A percentile compares a stretch with the other conserved stretches of the same genome.
These are phyloP conservation scores for Drosophila kurseongensis DNA, from an alignment of 1,140 invertebrate genomes.

Conservation along the genomic window DNA sequence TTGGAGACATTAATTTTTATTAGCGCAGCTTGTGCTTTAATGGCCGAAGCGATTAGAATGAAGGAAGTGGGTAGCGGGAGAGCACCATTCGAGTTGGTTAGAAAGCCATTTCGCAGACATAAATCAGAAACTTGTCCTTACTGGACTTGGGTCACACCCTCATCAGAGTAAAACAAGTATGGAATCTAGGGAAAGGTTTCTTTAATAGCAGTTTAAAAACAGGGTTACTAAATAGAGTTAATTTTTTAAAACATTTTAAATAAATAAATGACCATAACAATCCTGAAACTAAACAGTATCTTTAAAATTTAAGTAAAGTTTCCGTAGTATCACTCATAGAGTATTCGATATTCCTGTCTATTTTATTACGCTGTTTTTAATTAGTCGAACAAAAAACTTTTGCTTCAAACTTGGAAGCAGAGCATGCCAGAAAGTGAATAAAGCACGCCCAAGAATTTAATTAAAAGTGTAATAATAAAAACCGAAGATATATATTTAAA, in stretches of 20 bases:
- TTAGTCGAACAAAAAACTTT: conserved; percentile 15
- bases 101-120: conserved; percentile 10
- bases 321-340: neutral
- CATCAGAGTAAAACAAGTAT: neutral
- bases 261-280: neutral
- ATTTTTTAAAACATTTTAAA: neutral
- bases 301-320: neutral
- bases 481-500: conserved; percentile 21
- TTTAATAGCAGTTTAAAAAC: too few species aligned
- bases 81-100: neutral
- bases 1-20: conserved; percentile 66
- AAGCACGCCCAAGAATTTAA: conserved; percentile 39
- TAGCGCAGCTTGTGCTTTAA: conserved; percentile 55
- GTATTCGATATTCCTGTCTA: conserved; percentile 1
- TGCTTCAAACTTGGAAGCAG: conserved; percentile 5
- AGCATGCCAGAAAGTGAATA: neutral
- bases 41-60: conserved; percentile 47
- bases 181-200: too few species aligned
- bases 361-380: conserved; percentile 30
- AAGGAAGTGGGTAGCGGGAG: neutral
- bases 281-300: too few species aligned
- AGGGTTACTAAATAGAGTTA: too few species aligned
- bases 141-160: neutral
- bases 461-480: conserved; percentile 53
- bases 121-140: conserved; percentile 21